A percentile compares a stretch with the other conserved stretches of the same genome.
These are phyloP conservation scores for Sus cebifrons DNA, from an alignment of 2,797 vertebrate species.

Conservation along the genomic window DNA sequence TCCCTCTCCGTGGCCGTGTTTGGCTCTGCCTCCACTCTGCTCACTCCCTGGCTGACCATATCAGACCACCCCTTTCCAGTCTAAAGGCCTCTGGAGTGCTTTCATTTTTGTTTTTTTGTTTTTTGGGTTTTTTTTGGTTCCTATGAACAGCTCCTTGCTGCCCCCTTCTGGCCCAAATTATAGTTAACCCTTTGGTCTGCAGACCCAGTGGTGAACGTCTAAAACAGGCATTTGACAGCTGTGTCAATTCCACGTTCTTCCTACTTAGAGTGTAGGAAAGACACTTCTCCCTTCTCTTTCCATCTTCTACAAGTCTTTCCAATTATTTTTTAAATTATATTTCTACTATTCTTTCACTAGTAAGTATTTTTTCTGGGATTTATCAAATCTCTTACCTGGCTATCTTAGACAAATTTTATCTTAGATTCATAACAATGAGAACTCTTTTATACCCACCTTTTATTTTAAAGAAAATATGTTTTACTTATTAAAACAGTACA, in stretches of 20 bases:
- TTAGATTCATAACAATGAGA: neutral
- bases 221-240: neutral
- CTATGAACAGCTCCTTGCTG: slow-evolving; percentile 80
- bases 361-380: neutral
- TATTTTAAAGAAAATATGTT: slow-evolving; percentile 7
- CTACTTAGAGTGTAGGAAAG: neutral
- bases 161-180: slow-evolving; percentile 79
- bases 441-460: neutral
- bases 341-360: neutral
- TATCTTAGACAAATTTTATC: neutral
- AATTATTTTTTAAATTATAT: neutral
- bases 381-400: neutral
- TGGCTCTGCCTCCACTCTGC: neutral
- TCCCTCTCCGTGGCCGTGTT: neutral
- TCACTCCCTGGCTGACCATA: neutral
- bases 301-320: neutral
- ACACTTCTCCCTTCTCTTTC: neutral
- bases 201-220: neutral
- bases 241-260: neutral
- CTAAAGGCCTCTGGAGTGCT: neutral
- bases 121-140: too few species aligned
- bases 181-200: slow-evolving; percentile 40
- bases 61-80: neutral
- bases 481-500: neutral
- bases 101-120: neutral